A percentile compares a stretch with the other conserved stretches of the same genome.
Evolutionary conservation across 2,113 vertebrate species (phyloP).

Genomic region (Callipepla californica): DNA sequence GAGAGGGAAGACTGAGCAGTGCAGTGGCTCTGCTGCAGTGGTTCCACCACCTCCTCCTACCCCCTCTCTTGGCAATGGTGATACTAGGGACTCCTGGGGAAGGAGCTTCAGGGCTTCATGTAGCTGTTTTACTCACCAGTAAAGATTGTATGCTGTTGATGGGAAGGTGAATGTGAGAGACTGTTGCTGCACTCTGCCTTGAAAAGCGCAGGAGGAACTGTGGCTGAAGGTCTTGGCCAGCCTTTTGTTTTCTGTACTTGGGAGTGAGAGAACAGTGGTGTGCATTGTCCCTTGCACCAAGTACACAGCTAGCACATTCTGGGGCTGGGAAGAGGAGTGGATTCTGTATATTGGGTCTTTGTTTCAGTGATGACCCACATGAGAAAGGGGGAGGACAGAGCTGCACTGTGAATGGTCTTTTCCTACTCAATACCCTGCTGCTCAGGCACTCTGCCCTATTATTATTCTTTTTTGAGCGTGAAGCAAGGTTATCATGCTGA

Average conservation of each 20-base stretch:
- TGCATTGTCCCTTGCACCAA: neutral
- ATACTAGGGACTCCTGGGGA: neutral
- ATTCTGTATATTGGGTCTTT: neutral
- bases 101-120: neutral
- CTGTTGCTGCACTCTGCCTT: neutral
- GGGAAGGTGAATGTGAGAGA: neutral
- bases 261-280: conserved; percentile 20
- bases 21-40: neutral
- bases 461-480: neutral
- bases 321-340: neutral
- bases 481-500: neutral
- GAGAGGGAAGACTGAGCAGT: neutral
- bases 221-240: neutral
- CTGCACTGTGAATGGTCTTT: neutral
- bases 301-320: neutral
- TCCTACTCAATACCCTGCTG: neutral
- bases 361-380: accelerated
- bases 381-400: neutral
- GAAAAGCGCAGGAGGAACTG: neutral
- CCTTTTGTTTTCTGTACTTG: neutral
- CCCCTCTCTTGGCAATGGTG: accelerated
- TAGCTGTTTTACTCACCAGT: neutral
- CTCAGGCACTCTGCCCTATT: neutral
- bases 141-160: neutral
- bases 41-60: neutral